These are phyloP conservation scores for Gastracanthus pulcherrimus DNA, from an alignment of 2,888 invertebrate genomes.

Conservation along the genomic window DNA sequence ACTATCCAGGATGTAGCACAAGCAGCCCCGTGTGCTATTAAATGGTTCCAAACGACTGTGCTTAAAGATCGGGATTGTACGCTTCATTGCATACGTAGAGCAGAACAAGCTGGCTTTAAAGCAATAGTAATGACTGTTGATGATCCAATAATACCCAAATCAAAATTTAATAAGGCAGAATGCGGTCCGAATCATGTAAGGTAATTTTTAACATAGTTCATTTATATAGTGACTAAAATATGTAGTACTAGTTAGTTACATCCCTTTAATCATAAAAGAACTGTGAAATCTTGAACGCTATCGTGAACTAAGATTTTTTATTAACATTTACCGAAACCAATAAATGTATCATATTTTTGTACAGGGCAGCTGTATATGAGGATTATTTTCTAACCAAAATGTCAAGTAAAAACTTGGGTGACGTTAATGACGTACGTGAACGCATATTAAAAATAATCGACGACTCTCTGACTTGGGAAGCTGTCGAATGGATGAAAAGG, in stretches of 20 bases:
- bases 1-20: constrained; percentile 92
- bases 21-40: constrained; percentile 85
- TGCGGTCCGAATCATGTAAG: too few relatives aligned
- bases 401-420: constrained; percentile 68
- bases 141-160: constrained; percentile 84
- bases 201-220: constrained; percentile 80
- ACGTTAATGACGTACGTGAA: constrained; percentile 88
- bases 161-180: constrained; percentile 83
- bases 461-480: constrained; percentile 89
- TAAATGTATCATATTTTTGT: constrained; percentile 60
- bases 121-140: constrained; percentile 94
- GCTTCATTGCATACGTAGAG: constrained; percentile 84
- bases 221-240: too few relatives aligned
- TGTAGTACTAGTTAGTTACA: too few relatives aligned
- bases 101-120: constrained; percentile 90
- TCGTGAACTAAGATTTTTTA: neutral
- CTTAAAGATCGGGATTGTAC: constrained; percentile 89
- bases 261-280: too few relatives aligned
- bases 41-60: constrained; percentile 96
- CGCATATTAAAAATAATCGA: constrained; percentile 90
- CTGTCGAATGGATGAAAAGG: constrained; percentile 90
- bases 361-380: constrained; percentile 89
- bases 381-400: constrained; percentile 79
- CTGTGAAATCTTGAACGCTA: too few relatives aligned
- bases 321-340: constrained; percentile 76